Evolutionary conservation across 2,113 vertebrate genomes (phyloP).

Genomic region (Alligator mississippiensis): DNA sequence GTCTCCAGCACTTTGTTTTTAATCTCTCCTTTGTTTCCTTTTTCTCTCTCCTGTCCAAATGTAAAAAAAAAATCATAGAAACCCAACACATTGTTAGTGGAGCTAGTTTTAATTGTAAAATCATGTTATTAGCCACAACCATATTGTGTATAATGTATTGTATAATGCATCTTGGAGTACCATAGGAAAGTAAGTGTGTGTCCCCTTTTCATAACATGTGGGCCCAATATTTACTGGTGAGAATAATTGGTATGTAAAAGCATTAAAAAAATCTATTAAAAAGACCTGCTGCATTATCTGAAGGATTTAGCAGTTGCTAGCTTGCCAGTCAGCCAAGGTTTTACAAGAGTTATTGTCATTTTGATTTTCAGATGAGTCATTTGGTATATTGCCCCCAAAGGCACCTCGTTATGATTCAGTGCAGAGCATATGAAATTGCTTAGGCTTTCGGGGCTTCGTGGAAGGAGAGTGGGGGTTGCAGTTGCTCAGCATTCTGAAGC

Average conservation of each 20-base stretch:
- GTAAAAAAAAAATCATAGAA: neutral
- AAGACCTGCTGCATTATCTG: constrained; percentile 35
- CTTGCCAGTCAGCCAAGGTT: constrained; percentile 68
- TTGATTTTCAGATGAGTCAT: constrained; percentile 80
- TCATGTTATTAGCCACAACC: neutral
- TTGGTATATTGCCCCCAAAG: constrained; percentile 77
- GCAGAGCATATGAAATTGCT: constrained; percentile 68
- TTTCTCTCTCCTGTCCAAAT: neutral
- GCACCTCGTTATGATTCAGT: constrained; percentile 81
- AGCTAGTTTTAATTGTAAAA: neutral
- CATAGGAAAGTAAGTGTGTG: neutral
- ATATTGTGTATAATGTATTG: neutral
- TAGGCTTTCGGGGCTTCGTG: constrained; percentile 73
- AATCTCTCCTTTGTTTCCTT: neutral
- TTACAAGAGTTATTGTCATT: constrained; percentile 76
- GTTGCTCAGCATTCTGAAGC: constrained; percentile 71
- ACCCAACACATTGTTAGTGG: neutral
- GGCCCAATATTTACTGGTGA: constrained; percentile 13
- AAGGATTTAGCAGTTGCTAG: constrained; percentile 58
- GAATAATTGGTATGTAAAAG: constrained; percentile 41
- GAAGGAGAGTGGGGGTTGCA: constrained; percentile 68
- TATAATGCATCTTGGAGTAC: neutral
- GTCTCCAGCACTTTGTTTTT: neutral
- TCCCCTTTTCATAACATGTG: neutral
- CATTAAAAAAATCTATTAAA: constrained; percentile 27